These are phyloP conservation scores for Cyrtodaria siliqua DNA, from an alignment of 2,888 invertebrate species.

Conservation along the genomic window DNA sequence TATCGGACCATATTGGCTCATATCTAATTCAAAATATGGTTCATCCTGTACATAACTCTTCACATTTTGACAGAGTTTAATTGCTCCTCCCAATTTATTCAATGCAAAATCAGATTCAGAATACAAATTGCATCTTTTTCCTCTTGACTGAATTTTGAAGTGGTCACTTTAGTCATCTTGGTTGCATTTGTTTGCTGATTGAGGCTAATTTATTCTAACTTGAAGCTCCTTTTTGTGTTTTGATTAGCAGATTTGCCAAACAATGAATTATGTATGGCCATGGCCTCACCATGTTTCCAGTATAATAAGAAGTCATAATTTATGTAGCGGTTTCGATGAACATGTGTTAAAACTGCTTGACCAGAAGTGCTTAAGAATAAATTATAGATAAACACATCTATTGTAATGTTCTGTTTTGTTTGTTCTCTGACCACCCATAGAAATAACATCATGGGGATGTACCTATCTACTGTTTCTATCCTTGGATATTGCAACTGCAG, in stretches of 20 bases:
- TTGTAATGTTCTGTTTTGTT: constrained; percentile 2
- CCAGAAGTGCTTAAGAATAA: constrained; percentile 19
- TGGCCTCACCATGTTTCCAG: background rate
- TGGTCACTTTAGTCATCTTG: background rate
- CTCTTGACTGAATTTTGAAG: background rate
- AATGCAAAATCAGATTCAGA: background rate
- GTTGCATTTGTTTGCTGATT: too few relatives aligned
- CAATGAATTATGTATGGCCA: background rate
- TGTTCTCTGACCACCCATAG: constrained; percentile 21
- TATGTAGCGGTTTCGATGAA: constrained; percentile 22
- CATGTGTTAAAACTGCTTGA: constrained; percentile 12
- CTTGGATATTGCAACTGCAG: too few relatives aligned
- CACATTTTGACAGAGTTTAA: constrained; percentile 4
- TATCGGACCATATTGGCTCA: too few relatives aligned
- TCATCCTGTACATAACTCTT: constrained; percentile 6
- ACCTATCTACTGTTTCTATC: too few relatives aligned
- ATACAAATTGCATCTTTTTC: constrained; percentile 7
- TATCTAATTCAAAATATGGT: too few relatives aligned
- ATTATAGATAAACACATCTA: constrained; percentile 11
- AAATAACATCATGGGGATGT: background rate
- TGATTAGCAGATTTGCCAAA: background rate
- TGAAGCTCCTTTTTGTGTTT: constrained; percentile 1
- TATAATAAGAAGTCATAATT: constrained; percentile 6
- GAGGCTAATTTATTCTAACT: too few relatives aligned
- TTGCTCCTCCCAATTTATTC: background rate